Conservation (phyloP, 2,888 invertebrate species). For the Pachymerium ferrugineum region DNA sequence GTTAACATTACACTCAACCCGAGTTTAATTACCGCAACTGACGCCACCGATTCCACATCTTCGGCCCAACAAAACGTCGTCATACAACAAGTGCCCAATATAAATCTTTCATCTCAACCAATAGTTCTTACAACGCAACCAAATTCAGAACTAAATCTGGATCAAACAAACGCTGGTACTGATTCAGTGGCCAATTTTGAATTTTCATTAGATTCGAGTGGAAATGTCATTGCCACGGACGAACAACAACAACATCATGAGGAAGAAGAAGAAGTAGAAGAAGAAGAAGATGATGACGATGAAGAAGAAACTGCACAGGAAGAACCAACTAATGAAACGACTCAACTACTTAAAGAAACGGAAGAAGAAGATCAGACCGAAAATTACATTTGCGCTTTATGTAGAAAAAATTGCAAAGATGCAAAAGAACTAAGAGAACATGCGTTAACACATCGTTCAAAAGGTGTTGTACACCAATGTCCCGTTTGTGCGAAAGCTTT, state of each 20-base stretch:
- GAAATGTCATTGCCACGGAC: not conserved
- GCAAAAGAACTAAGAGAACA: conserved; percentile 45
- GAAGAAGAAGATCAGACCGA: not conserved
- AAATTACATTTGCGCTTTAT: conserved; percentile 39
- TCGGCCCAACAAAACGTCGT: conserved; percentile 7
- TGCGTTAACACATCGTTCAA: conserved; percentile 40
- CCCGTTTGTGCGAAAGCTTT: conserved; percentile 53
- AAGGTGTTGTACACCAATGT: conserved; percentile 40
- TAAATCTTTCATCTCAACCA: not conserved
- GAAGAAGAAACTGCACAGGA: not conserved
- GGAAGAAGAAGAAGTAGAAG: not conserved
- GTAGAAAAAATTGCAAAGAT: conserved; percentile 44
- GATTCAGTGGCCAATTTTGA: not conserved
- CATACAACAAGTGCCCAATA: conserved; percentile 27
- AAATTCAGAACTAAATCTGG: no score
- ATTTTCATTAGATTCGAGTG: not conserved
- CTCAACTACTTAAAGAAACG: not conserved
- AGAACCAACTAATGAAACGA: not conserved
- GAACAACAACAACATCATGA: not conserved
- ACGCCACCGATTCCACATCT: not conserved
- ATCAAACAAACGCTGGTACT: not conserved
- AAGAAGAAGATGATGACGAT: not conserved
- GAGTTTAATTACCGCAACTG: conserved; percentile 34
- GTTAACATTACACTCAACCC: conserved; percentile 46
- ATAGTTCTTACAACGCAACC: not conserved